Base-by-base conservation (phyloP, 1,140 invertebrate species). In the Drosophila sulfurigaster region DNA sequence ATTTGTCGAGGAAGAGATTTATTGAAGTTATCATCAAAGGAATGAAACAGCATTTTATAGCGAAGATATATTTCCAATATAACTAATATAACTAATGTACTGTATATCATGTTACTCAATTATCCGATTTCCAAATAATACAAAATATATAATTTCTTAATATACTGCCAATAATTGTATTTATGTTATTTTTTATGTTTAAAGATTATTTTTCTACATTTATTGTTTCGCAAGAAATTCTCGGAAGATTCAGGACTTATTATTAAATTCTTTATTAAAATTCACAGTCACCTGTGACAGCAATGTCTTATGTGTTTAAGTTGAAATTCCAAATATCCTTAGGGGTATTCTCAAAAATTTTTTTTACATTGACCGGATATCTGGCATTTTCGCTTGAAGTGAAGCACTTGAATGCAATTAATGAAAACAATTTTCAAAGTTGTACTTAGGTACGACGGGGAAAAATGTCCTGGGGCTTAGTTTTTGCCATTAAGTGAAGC, bases 401-500 rank as follows among this genome's bases (percentile, higher is more conserved):
- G 48, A 64, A 7, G 7, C 6, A 25, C 48, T 41, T 41, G 41
- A 65, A 69, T 69, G 57, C 25, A 60, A 30, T 69, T 60, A 38
- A 56, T 30, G 5, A 56, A 56, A 49, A 57, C 15, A 43, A 43
- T 13, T 51, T 16, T 20, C 5, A 13, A 52, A 52, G 32, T 60
- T 30, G 3, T 8, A 25, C 15, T 63, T n/a, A 15, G 49, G 5
- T 8, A 11, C n/a, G 35, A 8, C 10, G 5, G 15, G 32, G 30
- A 10, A 28, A 38, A 52, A 16, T 70, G n/a, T 63, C 32, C 35
- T 8, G 16, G 32, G 70, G 45, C 46, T 67, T 57, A 62, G 78
- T 78, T 78, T 80, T 73, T 75, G 62, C 67, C 66, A 75, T 78
- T 75, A 72, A 58, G 54, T 66, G 54, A 25, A 11, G 54, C 62